These are phyloP conservation scores for Pseudois nayaur DNA, from an alignment of 2,113 vertebrate species.

Conservation along the genomic window DNA sequence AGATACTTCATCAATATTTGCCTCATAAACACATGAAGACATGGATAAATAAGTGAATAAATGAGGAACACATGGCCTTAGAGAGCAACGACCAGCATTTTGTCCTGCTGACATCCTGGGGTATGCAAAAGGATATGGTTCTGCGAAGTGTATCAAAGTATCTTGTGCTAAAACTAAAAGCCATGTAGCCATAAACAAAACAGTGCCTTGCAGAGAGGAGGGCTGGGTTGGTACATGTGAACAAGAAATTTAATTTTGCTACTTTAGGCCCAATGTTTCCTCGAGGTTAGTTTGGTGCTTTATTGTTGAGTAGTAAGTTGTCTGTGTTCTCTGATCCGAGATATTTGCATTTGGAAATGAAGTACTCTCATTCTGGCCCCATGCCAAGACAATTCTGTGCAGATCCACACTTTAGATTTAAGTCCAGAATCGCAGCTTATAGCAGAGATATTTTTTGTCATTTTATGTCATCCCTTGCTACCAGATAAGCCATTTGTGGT, in stretches of 20 bases:
- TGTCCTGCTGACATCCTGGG: background rate
- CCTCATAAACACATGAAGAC: background rate
- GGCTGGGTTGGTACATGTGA: background rate
- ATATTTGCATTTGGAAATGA: slow-evolving; percentile 3
- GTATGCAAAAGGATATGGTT: background rate
- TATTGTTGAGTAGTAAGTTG: background rate
- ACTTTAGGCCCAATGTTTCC: background rate
- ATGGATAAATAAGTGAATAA: background rate
- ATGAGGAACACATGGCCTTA: background rate
- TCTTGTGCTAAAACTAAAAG: background rate
- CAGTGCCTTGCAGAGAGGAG: fast-evolving
- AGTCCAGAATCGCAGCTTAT: background rate
- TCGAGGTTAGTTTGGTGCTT: background rate
- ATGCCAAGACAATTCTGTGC: background rate
- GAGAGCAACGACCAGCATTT: background rate
- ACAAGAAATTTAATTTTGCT: background rate
- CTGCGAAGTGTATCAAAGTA: background rate
- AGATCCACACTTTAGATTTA: background rate
- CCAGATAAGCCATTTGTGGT: background rate
- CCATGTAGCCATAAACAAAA: background rate
- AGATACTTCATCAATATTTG: background rate
- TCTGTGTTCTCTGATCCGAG: background rate
- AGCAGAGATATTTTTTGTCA: background rate
- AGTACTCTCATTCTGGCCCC: background rate
- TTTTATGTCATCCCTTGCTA: background rate